Evolutionary conservation across 1,140 invertebrate species (phyloP), one percentile per base, ranked within the genome.

Genomic region (Centruroides sculpturatus): DNA sequence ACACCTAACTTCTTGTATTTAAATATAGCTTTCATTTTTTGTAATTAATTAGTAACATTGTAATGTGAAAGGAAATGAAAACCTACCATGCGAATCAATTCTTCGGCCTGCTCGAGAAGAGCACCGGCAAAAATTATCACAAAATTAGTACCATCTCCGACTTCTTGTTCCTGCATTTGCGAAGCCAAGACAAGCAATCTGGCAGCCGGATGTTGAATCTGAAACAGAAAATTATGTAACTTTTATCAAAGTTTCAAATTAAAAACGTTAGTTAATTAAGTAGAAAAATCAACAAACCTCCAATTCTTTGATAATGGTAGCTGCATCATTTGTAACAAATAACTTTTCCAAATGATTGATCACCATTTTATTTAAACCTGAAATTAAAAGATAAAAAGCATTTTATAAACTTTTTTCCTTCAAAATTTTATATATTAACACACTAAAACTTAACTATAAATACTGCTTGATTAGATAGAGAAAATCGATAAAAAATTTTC

Each of bases 291-390:
- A 48, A 68, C 69, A 69, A 67, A 81, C 87, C 78, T 98, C 92
- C 12, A 98, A 75, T 74, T 98, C 92, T 65, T 85, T 83, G 58
- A 99, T 88, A 60, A 99, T 99, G 0, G 96, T 98, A 0, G 91
- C 95, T 51, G 96, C 97, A 82, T 99, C 97, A 77, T 91, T 98
- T 0, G 97, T 99, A 3, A 99, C 89, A 79, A 98, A 99, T 60
- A 98, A 80, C 72, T 99, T 99, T 69, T 98, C 95, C 65, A 99
- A 81, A 71, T 98, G 94, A 77, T 99, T 99, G 47, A 99, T 98
- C 7, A 99, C 85, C 86, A 99, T 98, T 80, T 99, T 99, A 73
- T 98, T 99, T 86, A 98, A 95, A 13, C 96, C 95, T 82, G 87
- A 35, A 69, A 66, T 49, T 49, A 62, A 55, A 47, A 23, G 12